Percentiles rank a stretch among this genome's conserved stretches.
Evolutionary conservation across 2,797 vertebrate species (phyloP).

Genomic region (Tenualosa thibaudeaui): DNA sequence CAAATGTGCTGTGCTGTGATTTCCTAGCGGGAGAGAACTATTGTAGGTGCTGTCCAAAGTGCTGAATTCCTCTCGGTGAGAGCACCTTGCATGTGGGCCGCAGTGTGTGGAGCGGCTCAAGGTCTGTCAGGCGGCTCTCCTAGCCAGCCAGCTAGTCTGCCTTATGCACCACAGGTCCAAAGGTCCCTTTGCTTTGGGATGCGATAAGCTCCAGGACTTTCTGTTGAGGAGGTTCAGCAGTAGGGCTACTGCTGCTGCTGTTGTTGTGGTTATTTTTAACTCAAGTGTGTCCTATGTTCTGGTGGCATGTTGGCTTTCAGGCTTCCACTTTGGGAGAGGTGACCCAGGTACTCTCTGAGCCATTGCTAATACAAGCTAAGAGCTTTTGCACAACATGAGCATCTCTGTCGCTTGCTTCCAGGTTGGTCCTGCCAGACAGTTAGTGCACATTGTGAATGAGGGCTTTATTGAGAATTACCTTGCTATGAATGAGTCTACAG

Average conservation of each 20-base stretch:
- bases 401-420: neutral
- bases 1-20: conserved; percentile 63
- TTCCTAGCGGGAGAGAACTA: conserved; percentile 66
- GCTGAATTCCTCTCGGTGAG: conserved; percentile 77
- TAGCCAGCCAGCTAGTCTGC: neutral
- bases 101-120: conserved; percentile 53
- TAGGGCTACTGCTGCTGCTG: neutral
- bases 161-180: neutral
- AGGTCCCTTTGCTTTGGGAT: neutral
- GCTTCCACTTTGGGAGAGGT: conserved; percentile 27
- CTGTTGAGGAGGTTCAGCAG: neutral
- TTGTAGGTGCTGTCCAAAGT: conserved; percentile 84
- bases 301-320: conserved; percentile 26
- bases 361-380: conserved; percentile 58
- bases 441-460: neutral
- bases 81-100: conserved; percentile 78
- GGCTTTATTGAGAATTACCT: neutral
- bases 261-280: neutral
- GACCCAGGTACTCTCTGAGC: conserved; percentile 58
- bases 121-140: neutral
- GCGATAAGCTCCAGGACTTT: neutral
- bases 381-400: conserved; percentile 25
- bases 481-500: neutral
- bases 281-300: neutral
- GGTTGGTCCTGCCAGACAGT: neutral